Percentiles rank a stretch among this genome's conserved stretches.
Evolutionary conservation across 2,113 vertebrate genomes (phyloP).

Genomic region (Brachyhypopomus occidentalis): DNA sequence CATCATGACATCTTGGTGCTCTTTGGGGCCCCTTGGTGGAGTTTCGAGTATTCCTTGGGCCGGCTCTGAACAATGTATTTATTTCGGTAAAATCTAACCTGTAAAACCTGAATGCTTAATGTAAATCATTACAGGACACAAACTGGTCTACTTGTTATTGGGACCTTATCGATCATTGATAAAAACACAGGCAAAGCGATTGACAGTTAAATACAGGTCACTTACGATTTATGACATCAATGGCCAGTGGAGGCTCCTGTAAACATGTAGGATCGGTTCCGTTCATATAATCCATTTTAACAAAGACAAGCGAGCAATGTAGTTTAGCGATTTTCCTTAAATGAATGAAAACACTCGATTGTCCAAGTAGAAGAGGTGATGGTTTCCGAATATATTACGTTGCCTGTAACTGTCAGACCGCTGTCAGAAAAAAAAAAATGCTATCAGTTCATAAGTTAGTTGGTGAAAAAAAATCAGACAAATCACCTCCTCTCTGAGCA

Average conservation of each 20-base stretch:
- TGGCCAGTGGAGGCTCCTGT: conserved; percentile 68
- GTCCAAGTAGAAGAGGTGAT: no score
- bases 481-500: neutral
- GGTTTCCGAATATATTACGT: neutral
- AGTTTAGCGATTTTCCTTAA: neutral
- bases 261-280: conserved; percentile 72
- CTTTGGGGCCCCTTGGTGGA: no score
- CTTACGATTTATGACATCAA: conserved; percentile 72
- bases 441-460: neutral
- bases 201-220: conserved; percentile 38
- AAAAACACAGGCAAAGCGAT: neutral
- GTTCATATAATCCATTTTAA: conserved; percentile 65
- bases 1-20: no score
- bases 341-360: neutral
- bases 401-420: no score
- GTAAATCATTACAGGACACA: no score
- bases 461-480: neutral
- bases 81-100: no score
- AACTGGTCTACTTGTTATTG: neutral
- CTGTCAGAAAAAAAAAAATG: neutral
- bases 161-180: neutral
- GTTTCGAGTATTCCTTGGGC: no score
- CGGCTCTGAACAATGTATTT: no score
- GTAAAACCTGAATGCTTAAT: no score
- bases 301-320: neutral